A percentile compares a stretch with the other conserved stretches of the same genome.
Evolutionary conservation across 2,888 invertebrate species (phyloP).

Genomic region (Rhodophaea formosa): DNA sequence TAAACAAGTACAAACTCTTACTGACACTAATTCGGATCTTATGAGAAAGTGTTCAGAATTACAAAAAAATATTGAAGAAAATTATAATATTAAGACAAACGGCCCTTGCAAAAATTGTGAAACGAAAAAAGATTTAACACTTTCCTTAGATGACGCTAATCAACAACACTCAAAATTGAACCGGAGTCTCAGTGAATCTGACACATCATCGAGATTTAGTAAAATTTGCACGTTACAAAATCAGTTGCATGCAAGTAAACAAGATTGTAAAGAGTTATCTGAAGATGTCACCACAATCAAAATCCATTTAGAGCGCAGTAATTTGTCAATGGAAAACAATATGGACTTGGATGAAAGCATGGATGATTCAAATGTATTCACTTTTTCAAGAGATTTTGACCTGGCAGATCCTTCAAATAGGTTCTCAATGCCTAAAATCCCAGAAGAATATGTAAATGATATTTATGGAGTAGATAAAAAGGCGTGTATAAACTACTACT

Average conservation of each 20-base stretch:
- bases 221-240: conserved; percentile 68
- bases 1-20: conserved; percentile 52
- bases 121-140: conserved; percentile 43
- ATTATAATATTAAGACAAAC: not conserved
- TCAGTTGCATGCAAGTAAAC: conserved; percentile 63
- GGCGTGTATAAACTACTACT: conserved; percentile 59
- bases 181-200: conserved; percentile 64
- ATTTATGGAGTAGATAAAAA: conserved; percentile 54
- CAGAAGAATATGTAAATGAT: conserved; percentile 47
- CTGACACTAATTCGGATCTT: conserved; percentile 41
- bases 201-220: conserved; percentile 58
- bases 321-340: conserved; percentile 48
- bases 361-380: conserved; percentile 44
- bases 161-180: conserved; percentile 48
- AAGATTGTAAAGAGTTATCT: conserved; percentile 68
- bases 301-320: conserved; percentile 61
- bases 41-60: conserved; percentile 39
- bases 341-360: conserved; percentile 66
- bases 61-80: conserved; percentile 35
- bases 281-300: conserved; percentile 70
- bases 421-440: conserved; percentile 43
- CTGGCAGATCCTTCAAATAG: conserved; percentile 33
- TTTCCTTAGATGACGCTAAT: conserved; percentile 28
- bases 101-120: conserved; percentile 42
- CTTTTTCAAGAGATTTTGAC: conserved; percentile 39